These are phyloP conservation scores for Euschistus heros DNA, from an alignment of 1,140 invertebrate species.

Conservation along the genomic window DNA sequence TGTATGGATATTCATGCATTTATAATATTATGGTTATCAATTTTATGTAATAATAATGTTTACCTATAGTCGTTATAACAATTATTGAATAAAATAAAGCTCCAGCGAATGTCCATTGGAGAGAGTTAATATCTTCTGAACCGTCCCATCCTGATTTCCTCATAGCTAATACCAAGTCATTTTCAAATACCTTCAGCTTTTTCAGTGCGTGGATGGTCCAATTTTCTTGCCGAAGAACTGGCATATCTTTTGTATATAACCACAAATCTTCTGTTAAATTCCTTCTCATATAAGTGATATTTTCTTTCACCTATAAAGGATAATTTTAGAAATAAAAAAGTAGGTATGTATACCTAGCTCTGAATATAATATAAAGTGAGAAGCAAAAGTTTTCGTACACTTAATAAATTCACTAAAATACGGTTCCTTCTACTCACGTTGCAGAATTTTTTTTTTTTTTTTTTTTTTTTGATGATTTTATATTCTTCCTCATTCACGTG, in stretches of 20 bases:
- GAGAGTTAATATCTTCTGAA: slow-evolving; percentile 57
- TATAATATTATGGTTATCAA: too few relatives aligned
- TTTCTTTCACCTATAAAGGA: slow-evolving; percentile 65
- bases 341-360: too few relatives aligned
- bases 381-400: too few relatives aligned
- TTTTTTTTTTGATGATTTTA: too few relatives aligned
- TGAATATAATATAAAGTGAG: too few relatives aligned
- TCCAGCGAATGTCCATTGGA: slow-evolving; percentile 83
- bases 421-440: too few relatives aligned
- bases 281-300: slow-evolving; percentile 56
- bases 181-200: slow-evolving; percentile 64
- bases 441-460: too few relatives aligned
- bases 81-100: slow-evolving; percentile 94
- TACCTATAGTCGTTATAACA: slow-evolving; percentile 93
- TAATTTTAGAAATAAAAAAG: too few relatives aligned
- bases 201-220: slow-evolving; percentile 53
- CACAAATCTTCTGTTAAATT: slow-evolving; percentile 71
- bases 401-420: too few relatives aligned
- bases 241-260: slow-evolving; percentile 54
- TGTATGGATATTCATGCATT: too few relatives aligned
- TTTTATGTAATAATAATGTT: slow-evolving; percentile 32
- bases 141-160: slow-evolving; percentile 88
- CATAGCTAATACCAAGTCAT: slow-evolving; percentile 67
- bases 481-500: too few relatives aligned
- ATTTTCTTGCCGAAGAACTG: slow-evolving; percentile 55